phyloP scores from a whole-genome alignment of 2,113 vertebrate genomes.

The Cyprinodon tularosa region DNA sequence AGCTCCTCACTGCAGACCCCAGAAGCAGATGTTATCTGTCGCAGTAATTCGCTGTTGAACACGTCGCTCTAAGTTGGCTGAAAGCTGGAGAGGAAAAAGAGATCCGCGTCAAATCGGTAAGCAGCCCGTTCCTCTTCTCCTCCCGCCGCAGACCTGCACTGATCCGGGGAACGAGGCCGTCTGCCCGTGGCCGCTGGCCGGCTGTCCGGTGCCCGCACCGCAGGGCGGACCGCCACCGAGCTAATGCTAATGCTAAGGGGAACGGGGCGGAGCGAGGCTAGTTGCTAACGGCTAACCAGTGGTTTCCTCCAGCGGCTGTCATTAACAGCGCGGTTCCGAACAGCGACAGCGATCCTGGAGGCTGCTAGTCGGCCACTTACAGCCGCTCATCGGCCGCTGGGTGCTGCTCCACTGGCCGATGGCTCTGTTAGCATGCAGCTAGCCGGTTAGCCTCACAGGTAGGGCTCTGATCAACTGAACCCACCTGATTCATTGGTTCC shows the following conservation, averaged over 20 bases:
- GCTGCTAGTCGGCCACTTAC: not conserved
- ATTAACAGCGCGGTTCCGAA: not conserved
- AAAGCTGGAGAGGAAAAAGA: slow-evolving; percentile 82
- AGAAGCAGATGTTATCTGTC: slow-evolving; percentile 56
- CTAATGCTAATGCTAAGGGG: slow-evolving; percentile 59
- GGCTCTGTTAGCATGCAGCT: slow-evolving; percentile 4
- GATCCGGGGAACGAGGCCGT: too few species aligned
- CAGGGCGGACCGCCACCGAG: not conserved
- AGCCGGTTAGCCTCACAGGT: not conserved
- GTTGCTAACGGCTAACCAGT: slow-evolving; percentile 45
- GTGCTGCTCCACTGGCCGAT: not conserved
- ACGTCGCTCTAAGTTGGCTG: slow-evolving; percentile 76
- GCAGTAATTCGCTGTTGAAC: slow-evolving; percentile 69
- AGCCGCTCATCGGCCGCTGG: not conserved
- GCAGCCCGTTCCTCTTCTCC: slow-evolving; percentile 37
- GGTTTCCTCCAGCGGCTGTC: not conserved
- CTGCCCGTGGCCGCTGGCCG: not conserved
- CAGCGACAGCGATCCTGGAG: not conserved
- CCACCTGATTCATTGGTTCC: not conserved
- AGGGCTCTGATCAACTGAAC: not conserved
- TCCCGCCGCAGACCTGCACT: slow-evolving; percentile 4
- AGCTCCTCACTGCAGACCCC: slow-evolving; percentile 29
- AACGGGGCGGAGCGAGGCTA: slow-evolving; percentile 68
- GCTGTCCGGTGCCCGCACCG: not conserved
- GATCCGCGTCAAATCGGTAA: slow-evolving; percentile 83